Percentiles rank a stretch among this genome's conserved stretches.
Evolutionary conservation across 2,888 invertebrate species (phyloP).

Genomic region (Biston betularia): DNA sequence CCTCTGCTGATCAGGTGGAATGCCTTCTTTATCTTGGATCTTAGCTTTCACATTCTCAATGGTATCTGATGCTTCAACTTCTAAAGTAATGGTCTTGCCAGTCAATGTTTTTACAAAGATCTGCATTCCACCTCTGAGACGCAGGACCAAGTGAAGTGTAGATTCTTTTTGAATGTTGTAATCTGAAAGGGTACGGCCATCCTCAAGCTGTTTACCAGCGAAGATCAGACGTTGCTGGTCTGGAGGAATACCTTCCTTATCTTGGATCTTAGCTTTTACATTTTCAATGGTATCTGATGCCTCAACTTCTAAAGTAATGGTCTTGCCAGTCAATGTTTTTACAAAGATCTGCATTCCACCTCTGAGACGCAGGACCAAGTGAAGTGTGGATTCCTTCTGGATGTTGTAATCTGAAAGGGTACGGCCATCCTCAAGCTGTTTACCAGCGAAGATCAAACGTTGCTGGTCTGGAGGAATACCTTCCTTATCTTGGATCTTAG

Average conservation of each 20-base stretch:
- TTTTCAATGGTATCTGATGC: constrained; percentile 60
- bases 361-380: constrained; percentile 55
- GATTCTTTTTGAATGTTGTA: constrained; percentile 71
- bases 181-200: constrained; percentile 56
- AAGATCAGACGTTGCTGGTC: constrained; percentile 60
- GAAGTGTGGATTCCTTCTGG: constrained; percentile 59
- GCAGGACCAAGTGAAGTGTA: constrained; percentile 64
- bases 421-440: constrained; percentile 59
- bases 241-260: constrained; percentile 60
- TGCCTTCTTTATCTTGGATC: constrained; percentile 64
- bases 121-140: constrained; percentile 66
- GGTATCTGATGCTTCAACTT: constrained; percentile 62
- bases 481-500: constrained; percentile 61
- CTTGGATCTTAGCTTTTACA: constrained; percentile 60
- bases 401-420: constrained; percentile 60
- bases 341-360: constrained; percentile 64
- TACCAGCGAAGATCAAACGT: constrained; percentile 58
- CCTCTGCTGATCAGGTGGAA: constrained; percentile 63
- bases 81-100: constrained; percentile 61
- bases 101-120: constrained; percentile 63
- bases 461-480: constrained; percentile 63
- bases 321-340: constrained; percentile 59
- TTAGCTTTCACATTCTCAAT: constrained; percentile 65
- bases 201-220: constrained; percentile 58
- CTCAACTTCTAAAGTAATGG: constrained; percentile 58